These are phyloP conservation scores for Dunckerocampus dactyliophorus DNA, from an alignment of 2,113 vertebrate species.

Conservation along the genomic window DNA sequence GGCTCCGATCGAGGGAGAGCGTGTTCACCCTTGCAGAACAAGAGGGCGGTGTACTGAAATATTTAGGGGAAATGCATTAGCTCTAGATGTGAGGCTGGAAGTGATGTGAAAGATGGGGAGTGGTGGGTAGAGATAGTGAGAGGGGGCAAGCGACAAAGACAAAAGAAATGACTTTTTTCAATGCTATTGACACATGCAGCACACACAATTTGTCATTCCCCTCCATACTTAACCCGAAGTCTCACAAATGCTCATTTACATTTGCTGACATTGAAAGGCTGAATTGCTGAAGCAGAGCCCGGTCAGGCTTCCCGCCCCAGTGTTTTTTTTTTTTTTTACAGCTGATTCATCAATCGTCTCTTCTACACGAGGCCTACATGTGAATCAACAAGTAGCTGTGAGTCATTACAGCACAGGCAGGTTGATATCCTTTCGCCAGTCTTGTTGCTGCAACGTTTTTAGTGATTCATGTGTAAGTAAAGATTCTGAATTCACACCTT, in stretches of 20 bases:
- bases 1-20: constrained; percentile 28
- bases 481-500: neutral
- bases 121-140: neutral
- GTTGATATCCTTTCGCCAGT: neutral
- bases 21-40: constrained; percentile 42
- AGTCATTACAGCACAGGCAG: constrained; percentile 24
- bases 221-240: constrained; percentile 13
- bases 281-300: constrained; percentile 16
- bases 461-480: neutral
- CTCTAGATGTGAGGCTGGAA: constrained; percentile 40
- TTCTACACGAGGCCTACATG: constrained; percentile 14
- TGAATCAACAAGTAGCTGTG: constrained; percentile 10
- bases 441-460: neutral
- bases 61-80: constrained; percentile 74
- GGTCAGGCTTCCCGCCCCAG: constrained; percentile 20
- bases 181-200: neutral
- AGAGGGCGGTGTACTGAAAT: constrained; percentile 61
- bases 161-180: neutral
- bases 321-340: constrained; percentile 16
- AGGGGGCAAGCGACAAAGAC: neutral
- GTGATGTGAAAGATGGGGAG: constrained; percentile 26
- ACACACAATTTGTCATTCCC: constrained; percentile 11
- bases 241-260: constrained; percentile 17
- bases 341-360: constrained; percentile 54
- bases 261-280: constrained; percentile 14